A percentile compares a stretch with the other conserved stretches of the same genome.
phyloP scores from a whole-genome alignment of 2,888 invertebrate species.

The Orthonevra nobilis region DNA sequence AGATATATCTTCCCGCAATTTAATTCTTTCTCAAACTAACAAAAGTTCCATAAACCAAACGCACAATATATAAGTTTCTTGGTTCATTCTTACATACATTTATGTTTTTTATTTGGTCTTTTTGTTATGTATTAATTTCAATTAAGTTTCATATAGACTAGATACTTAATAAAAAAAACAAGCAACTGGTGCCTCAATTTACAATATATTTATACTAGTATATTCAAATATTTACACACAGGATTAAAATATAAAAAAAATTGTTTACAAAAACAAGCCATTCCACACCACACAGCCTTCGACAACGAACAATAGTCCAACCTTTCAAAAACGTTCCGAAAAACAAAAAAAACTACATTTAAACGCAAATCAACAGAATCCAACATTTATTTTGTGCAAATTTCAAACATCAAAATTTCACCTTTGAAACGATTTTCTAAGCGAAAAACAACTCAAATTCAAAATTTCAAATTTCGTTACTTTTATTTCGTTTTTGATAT shows the following conservation, averaged over 20 bases:
- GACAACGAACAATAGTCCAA: slow-evolving; percentile 66
- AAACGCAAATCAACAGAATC: slow-evolving; percentile 41
- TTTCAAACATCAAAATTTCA: slow-evolving; percentile 54
- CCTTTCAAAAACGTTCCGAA: slow-evolving; percentile 80
- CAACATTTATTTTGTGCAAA: slow-evolving; percentile 18
- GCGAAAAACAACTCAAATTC: slow-evolving; percentile 28
- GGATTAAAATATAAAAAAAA: slow-evolving; percentile 65
- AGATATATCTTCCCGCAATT: background rate
- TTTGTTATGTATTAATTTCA: slow-evolving; percentile 17
- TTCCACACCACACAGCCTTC: slow-evolving; percentile 24
- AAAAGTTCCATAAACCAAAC: background rate
- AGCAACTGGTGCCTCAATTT: slow-evolving; percentile 79
- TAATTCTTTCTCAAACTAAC: background rate
- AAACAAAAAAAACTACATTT: slow-evolving; percentile 43
- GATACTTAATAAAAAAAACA: slow-evolving; percentile 68
- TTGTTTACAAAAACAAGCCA: slow-evolving; percentile 56
- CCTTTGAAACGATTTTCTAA: slow-evolving; percentile 65
- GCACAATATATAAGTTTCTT: slow-evolving; percentile 6
- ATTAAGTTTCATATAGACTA: too few species aligned
- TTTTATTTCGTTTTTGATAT: slow-evolving; percentile 1
- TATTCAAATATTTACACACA: slow-evolving; percentile 73
- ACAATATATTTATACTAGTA: too few species aligned
- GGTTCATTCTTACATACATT: slow-evolving; percentile 21
- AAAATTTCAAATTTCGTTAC: slow-evolving; percentile 42
- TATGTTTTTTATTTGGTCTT: background rate